phyloP scores from a whole-genome alignment of 2,113 vertebrate species.

The Noctilio leporinus region DNA sequence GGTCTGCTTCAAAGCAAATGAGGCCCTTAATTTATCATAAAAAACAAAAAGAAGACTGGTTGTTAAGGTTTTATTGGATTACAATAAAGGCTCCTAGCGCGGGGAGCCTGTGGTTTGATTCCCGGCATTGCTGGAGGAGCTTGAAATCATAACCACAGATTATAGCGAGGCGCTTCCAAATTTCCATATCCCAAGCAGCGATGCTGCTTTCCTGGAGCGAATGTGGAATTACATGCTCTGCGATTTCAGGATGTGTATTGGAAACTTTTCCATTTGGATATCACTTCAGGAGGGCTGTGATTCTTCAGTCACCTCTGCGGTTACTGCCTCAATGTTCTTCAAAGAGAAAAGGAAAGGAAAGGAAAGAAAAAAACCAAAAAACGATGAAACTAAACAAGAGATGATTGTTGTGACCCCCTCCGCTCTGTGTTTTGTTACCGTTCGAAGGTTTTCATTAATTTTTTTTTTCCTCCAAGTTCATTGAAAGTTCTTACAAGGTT shows the following conservation, averaged over 20 bases:
- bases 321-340: neutral
- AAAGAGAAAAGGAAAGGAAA: neutral
- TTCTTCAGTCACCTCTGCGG: constrained; percentile 26
- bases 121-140: constrained; percentile 75
- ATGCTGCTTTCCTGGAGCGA: constrained; percentile 56
- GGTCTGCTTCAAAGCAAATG: constrained; percentile 74
- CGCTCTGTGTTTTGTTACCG: neutral
- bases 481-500: constrained; percentile 18
- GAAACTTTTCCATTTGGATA: constrained; percentile 51
- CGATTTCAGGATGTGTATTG: constrained; percentile 41
- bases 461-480: constrained; percentile 18
- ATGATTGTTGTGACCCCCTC: neutral
- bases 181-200: constrained; percentile 70
- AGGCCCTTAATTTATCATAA: constrained; percentile 77
- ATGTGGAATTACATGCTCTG: constrained; percentile 59
- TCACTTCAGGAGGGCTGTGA: constrained; percentile 55
- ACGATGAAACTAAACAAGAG: neutral
- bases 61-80: constrained; percentile 80
- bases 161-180: constrained; percentile 79
- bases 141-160: constrained; percentile 79
- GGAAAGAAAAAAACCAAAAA: too few relatives aligned
- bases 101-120: constrained; percentile 77
- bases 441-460: neutral
- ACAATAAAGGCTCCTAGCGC: constrained; percentile 75
- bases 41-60: constrained; percentile 70